Evolutionary conservation across 2,888 invertebrate species (phyloP), one percentile per base, ranked within the genome.

Genomic region (Stenurella melanura): DNA sequence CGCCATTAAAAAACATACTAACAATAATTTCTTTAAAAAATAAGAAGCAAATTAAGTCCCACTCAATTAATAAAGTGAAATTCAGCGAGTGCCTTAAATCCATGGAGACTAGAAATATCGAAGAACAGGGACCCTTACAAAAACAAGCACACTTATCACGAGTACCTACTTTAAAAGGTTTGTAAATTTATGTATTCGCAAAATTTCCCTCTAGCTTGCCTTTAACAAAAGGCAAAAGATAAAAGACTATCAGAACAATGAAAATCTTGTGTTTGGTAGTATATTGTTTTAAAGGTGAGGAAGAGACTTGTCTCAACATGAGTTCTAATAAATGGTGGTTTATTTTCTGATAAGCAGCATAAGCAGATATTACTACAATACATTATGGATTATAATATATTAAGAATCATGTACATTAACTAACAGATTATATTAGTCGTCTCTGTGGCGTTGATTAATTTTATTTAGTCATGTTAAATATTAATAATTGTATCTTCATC

Each of bases 141-240:
- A 67, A 67, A 63, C 34, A 60, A 64, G 64, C 19, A 54, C 67
- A 54, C 54, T 67, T 67, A 42, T 21, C n/a, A 7, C 54, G 17
- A 67, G 54, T 12, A n/a, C 54, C 26, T 54, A 21, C 67, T 67
- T 54, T 21, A 19, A 67, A 54, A 67, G 26, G 54, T 50, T 54
- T 17, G n/a, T 21, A 50, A 67, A 64, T 64, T 42, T 54, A 67
- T 66, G 9, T 67, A 58, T 58, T 42, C 58, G 19, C 58, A 21
- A 58, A 21, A 21, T 58, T 58, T 21, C 21, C 11, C 50, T 21
- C 18, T 1, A 11, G 19, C 19, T 21, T 18, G 21, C 21, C 58
- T 15, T 58, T 19, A 58, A 58, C 21, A 58, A 50, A 50, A 12
- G 21, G 21, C 58, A 11, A 57, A 19, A 21, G 58, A 58, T 58